phyloP scores from a whole-genome alignment of 92 coral and sea anemone species.

The Zoanthus sansibaricus region DNA sequence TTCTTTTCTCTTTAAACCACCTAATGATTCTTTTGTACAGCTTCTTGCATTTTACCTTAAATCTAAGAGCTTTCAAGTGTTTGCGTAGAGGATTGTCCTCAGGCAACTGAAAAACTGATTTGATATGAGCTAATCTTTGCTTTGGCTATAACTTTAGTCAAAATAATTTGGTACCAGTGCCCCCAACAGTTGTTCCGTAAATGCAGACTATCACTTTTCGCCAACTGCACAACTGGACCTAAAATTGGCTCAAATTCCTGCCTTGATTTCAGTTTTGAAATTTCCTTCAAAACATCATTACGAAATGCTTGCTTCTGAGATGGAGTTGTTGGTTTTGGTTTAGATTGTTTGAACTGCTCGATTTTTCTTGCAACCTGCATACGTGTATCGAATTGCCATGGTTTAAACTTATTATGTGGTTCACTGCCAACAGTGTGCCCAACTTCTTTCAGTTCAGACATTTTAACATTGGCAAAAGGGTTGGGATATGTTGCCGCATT shows the following conservation, averaged over 20 bases:
- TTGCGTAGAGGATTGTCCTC: slow-evolving; percentile 68
- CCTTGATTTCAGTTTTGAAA: slow-evolving; percentile 69
- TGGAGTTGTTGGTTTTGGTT: slow-evolving; percentile 64
- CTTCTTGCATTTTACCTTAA: slow-evolving; percentile 60
- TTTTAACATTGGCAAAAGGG: slow-evolving; percentile 73
- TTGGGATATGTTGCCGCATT: slow-evolving; percentile 27
- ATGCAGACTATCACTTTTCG: slow-evolving; percentile 70
- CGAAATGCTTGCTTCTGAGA: slow-evolving; percentile 63
- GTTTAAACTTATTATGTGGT: slow-evolving; percentile 63
- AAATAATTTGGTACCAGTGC: slow-evolving; percentile 72
- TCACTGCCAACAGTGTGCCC: slow-evolving; percentile 50
- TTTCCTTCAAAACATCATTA: slow-evolving; percentile 60
- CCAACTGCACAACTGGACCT: slow-evolving; percentile 62
- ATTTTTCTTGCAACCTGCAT: slow-evolving; percentile 63
- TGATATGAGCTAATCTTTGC: slow-evolving; percentile 61
- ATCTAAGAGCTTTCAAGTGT: slow-evolving; percentile 70
- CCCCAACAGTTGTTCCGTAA: slow-evolving; percentile 79
- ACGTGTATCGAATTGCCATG: slow-evolving; percentile 70
- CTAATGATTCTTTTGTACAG: slow-evolving; percentile 60
- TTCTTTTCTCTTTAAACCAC: slow-evolving; percentile 70
- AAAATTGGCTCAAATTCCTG: slow-evolving; percentile 70
- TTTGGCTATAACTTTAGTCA: slow-evolving; percentile 66
- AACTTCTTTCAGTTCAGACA: slow-evolving; percentile 22
- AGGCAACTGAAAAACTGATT: slow-evolving; percentile 76
- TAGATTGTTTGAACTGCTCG: slow-evolving; percentile 55